Conservation (phyloP, 2,113 vertebrate genomes). For the Hippocampus guttulatus region DNA sequence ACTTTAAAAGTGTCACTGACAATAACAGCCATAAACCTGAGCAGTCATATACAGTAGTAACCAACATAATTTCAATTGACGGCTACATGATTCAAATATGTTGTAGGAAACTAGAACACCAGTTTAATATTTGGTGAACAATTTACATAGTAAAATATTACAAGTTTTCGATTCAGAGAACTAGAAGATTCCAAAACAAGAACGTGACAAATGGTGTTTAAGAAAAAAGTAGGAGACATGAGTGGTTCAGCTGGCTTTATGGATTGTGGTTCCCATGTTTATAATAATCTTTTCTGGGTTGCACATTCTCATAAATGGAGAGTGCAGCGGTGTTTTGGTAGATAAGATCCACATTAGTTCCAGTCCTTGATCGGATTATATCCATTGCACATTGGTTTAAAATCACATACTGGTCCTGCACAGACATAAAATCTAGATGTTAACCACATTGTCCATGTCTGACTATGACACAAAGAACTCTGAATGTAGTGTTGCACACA, state of each 20-base stretch:
- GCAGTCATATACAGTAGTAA: constrained; percentile 42
- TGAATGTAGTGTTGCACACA: constrained; percentile 39
- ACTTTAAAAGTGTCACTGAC: constrained; percentile 3
- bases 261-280: constrained; percentile 15
- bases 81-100: constrained; percentile 18
- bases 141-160: background rate
- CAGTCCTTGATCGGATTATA: constrained; percentile 84
- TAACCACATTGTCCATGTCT: background rate
- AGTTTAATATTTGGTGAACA: background rate
- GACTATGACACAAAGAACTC: background rate
- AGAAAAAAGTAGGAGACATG: constrained; percentile 9
- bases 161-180: background rate
- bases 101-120: constrained; percentile 8
- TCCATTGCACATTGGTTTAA: constrained; percentile 91
- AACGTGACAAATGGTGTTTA: background rate
- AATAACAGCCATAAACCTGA: constrained; percentile 52
- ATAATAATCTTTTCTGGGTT: constrained; percentile 36
- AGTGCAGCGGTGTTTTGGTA: constrained; percentile 87
- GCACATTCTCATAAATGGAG: constrained; percentile 83
- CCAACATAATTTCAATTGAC: constrained; percentile 12
- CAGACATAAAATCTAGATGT: constrained; percentile 11
- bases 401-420: constrained; percentile 92
- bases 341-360: constrained; percentile 85
- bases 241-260: constrained; percentile 1
- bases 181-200: background rate